These are phyloP conservation scores for Phyllostomus hastatus DNA, from an alignment of 2,113 vertebrate genomes.

Conservation along the genomic window DNA sequence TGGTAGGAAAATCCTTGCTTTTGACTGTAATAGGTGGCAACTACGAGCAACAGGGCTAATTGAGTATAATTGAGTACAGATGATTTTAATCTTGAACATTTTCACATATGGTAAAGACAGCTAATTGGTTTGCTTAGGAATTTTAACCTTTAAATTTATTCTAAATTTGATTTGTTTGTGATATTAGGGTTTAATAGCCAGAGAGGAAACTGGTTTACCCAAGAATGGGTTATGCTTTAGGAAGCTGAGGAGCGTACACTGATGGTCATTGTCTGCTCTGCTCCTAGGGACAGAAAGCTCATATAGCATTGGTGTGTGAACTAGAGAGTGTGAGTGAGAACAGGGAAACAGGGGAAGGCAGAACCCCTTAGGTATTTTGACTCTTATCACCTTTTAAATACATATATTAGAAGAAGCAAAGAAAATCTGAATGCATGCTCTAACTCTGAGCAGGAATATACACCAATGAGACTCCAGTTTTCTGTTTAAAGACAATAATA, in stretches of 20 bases:
- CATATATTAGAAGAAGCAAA: not conserved
- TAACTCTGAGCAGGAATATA: not conserved
- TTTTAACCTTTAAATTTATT: not conserved
- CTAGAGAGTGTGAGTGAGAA: not conserved
- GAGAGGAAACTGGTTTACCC: not conserved
- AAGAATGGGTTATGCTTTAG: not conserved
- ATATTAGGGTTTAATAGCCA: not conserved
- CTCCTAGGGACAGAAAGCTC: not conserved
- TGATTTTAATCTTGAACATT: not conserved
- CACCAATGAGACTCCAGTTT: not conserved
- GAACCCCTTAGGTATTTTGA: not conserved
- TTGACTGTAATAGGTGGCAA: not conserved
- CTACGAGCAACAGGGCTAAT: not conserved
- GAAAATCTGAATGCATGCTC: not conserved
- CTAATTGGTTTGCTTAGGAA: not conserved
- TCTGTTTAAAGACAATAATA: not conserved
- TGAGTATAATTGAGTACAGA: not conserved
- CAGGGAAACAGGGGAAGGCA: not conserved
- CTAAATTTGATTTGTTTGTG: not conserved
- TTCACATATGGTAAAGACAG: not conserved
- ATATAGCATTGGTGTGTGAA: fast-evolving
- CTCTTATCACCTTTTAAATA: not conserved
- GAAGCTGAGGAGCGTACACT: not conserved
- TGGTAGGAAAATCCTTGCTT: conserved; percentile 32
- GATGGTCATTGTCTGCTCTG: not conserved